Percentiles rank a stretch among this genome's conserved stretches.
These are phyloP conservation scores for Arnoldichthys spilopterus DNA, from an alignment of 2,797 vertebrate species.

Conservation along the genomic window DNA sequence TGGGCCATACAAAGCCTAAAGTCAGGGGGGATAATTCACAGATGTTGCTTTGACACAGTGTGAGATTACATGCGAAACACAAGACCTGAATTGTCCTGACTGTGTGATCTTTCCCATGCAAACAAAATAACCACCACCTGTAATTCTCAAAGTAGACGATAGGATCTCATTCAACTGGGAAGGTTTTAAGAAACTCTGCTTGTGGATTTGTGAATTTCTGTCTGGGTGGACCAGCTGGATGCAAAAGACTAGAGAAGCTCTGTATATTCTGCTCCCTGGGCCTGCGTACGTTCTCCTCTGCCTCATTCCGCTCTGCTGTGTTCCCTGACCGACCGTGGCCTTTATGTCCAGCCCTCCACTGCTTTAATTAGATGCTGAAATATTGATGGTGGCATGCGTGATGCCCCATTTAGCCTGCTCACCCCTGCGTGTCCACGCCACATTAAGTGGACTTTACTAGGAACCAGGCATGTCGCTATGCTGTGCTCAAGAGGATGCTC, in stretches of 20 bases:
- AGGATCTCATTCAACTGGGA: too few species aligned
- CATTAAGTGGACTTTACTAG: slow-evolving; percentile 47
- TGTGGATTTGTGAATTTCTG: too few species aligned
- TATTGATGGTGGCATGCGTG: slow-evolving; percentile 69
- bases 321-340: slow-evolving; percentile 50
- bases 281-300: neutral
- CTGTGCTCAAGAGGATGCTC: neutral
- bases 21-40: too few species aligned
- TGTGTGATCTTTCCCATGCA: too few species aligned
- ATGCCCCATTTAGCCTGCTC: slow-evolving; percentile 51
- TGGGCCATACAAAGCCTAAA: too few species aligned
- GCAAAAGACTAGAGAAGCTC: neutral
- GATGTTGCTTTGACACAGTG: too few species aligned
- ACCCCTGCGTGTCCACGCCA: slow-evolving; percentile 38
- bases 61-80: too few species aligned
- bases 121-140: too few species aligned
- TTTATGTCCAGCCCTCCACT: slow-evolving; percentile 67
- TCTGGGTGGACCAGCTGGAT: too few species aligned
- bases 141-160: too few species aligned
- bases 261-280: neutral
- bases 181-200: too few species aligned
- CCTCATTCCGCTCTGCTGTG: slow-evolving; percentile 10
- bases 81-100: too few species aligned
- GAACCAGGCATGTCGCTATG: slow-evolving; percentile 8
- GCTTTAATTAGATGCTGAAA: slow-evolving; percentile 77